Percentiles rank a stretch among this genome's conserved stretches.
Conservation (phyloP, 2,888 invertebrate species). For the Cotesia congregata region DNA sequence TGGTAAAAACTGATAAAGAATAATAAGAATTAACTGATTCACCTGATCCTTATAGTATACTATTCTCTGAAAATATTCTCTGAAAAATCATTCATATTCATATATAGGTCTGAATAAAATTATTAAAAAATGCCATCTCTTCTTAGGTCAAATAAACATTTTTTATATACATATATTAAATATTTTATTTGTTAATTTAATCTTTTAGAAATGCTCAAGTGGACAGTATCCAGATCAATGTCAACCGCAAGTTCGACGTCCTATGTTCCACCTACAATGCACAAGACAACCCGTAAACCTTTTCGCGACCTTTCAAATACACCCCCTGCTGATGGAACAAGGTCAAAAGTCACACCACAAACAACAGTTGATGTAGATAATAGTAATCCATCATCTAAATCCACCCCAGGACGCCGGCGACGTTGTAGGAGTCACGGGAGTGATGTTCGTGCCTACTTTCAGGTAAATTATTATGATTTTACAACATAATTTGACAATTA, state of each 20-base stretch:
- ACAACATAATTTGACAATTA: neutral
- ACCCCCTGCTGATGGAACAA: conserved; percentile 59
- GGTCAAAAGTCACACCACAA: conserved; percentile 47
- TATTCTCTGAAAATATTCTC: too few relatives aligned
- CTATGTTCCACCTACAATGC: conserved; percentile 57
- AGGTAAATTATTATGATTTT: conserved; percentile 52
- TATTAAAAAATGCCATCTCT: neutral
- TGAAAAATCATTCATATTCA: too few relatives aligned
- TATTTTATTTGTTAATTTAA: neutral
- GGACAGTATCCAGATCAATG: conserved; percentile 69
- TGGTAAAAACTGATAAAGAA: too few relatives aligned
- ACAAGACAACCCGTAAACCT: conserved; percentile 57
- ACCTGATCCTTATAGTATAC: too few relatives aligned
- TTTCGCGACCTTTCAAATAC: conserved; percentile 68
- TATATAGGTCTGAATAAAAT: too few relatives aligned
- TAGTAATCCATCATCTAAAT: conserved; percentile 40
- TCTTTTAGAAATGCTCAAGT: conserved; percentile 66
- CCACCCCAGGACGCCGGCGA: conserved; percentile 59
- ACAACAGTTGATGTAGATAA: conserved; percentile 36
- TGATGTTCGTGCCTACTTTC: conserved; percentile 66
- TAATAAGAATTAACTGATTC: too few relatives aligned
- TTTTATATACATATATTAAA: neutral
- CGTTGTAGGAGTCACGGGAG: conserved; percentile 65
- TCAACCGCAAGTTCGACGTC: conserved; percentile 67
- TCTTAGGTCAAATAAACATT: neutral